A percentile compares a stretch with the other conserved stretches of the same genome.
Conservation (phyloP, 2,888 invertebrate species). For the Aspidapion aeneum region DNA sequence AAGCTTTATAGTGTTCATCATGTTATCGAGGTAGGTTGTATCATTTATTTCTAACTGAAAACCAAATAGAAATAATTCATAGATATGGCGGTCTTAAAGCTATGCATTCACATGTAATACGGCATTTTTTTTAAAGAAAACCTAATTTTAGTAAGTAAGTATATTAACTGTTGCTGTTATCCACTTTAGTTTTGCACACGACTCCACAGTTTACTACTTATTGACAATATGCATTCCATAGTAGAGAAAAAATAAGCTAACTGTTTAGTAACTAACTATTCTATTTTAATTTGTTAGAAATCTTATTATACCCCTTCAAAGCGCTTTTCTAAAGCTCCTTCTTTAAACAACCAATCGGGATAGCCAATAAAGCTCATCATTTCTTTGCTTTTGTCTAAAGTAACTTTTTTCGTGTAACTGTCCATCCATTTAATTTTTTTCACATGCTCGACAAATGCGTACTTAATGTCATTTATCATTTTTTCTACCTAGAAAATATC, state of each 20-base stretch:
- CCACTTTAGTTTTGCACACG: too few relatives aligned
- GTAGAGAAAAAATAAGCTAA: too few relatives aligned
- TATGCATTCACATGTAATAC: too few relatives aligned
- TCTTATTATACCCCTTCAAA: slow-evolving; percentile 57
- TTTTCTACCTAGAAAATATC: slow-evolving; percentile 62
- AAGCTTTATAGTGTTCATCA: slow-evolving; percentile 61
- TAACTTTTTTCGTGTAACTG: slow-evolving; percentile 63
- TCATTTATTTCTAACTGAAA: slow-evolving; percentile 54
- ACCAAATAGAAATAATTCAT: neutral
- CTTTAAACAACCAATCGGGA: slow-evolving; percentile 71
- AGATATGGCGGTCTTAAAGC: neutral
- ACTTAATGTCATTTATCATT: slow-evolving; percentile 73
- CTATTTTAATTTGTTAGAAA: neutral
- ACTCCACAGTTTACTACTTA: too few relatives aligned
- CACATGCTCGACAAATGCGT: slow-evolving; percentile 65
- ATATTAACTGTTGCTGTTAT: too few relatives aligned
- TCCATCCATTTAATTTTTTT: slow-evolving; percentile 74
- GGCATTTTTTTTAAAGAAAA: too few relatives aligned
- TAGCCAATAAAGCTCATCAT: slow-evolving; percentile 77
- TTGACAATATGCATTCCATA: too few relatives aligned
- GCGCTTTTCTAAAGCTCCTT: slow-evolving; percentile 60
- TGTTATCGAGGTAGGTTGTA: slow-evolving; percentile 63
- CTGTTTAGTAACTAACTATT: neutral
- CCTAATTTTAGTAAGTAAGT: slow-evolving; percentile 58
- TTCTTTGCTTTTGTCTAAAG: slow-evolving; percentile 67